Evolutionary conservation across 2,888 invertebrate species (phyloP).

Genomic region (Campaea margaritaria): DNA sequence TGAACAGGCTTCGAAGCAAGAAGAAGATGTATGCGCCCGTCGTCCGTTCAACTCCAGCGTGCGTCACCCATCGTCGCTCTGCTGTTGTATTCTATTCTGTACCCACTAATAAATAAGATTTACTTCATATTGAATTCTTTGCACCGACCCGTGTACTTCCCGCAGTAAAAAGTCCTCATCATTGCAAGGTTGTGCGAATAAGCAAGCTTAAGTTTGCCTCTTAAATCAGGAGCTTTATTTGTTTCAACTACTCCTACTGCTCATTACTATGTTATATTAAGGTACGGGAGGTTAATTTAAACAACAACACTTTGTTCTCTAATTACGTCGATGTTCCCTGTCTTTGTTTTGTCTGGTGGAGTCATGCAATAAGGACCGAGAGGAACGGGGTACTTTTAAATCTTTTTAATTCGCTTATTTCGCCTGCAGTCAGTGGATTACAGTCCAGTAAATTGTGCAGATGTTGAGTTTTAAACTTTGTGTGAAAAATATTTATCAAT

Average conservation of each 20-base stretch:
- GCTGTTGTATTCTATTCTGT: no score
- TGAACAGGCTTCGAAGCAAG: no score
- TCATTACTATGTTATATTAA: constrained; percentile 24
- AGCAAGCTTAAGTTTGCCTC: background rate
- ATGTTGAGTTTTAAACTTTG: background rate
- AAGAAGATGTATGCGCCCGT: no score
- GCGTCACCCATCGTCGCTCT: no score
- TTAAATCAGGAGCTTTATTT: background rate
- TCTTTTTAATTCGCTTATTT: constrained; percentile 32
- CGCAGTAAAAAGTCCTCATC: no score
- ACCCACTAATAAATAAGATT: no score
- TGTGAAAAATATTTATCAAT: background rate
- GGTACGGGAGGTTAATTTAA: constrained; percentile 67
- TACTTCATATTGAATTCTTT: no score
- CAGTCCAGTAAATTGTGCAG: background rate
- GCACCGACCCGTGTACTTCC: no score
- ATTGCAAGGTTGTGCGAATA: no score
- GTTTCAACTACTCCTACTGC: constrained; percentile 7
- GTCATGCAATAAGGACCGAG: constrained; percentile 9
- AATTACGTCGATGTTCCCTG: constrained; percentile 61
- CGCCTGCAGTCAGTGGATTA: constrained; percentile 1
- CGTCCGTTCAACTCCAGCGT: no score
- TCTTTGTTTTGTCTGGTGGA: constrained; percentile 39
- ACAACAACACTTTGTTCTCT: constrained; percentile 70
- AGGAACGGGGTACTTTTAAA: constrained; percentile 29